A percentile compares a stretch with the other conserved stretches of the same genome.
Evolutionary conservation across 53 echinoderm and acorn worm genomes (phyloP).

Genomic region (Astropecten irregularis): DNA sequence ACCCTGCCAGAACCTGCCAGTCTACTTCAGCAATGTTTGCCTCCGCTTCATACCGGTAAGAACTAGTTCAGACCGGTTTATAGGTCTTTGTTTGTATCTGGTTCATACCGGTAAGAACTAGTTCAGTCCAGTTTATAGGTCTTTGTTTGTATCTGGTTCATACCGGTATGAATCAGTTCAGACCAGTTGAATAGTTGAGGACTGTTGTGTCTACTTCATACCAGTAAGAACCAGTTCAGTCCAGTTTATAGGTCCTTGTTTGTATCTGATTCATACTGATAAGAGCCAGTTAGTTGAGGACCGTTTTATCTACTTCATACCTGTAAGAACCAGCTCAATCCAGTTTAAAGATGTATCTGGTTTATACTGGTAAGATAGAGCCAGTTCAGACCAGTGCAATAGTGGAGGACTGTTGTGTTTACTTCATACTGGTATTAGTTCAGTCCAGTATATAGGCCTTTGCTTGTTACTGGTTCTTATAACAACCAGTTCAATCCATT

Average conservation of each 20-base stretch:
- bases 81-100: neutral
- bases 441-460: neutral
- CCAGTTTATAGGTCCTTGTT: slow-evolving; percentile 42
- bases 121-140: neutral
- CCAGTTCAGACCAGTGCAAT: slow-evolving; percentile 8
- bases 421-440: neutral
- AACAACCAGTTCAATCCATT: slow-evolving; percentile 65
- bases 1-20: slow-evolving; percentile 84
- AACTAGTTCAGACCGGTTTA: slow-evolving; percentile 38
- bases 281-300: slow-evolving; percentile 59
- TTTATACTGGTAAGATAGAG: slow-evolving; percentile 94
- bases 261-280: slow-evolving; percentile 93
- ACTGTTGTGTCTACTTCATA: neutral
- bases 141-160: slow-evolving; percentile 91
- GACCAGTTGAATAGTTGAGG: no score
- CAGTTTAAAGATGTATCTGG: slow-evolving; percentile 59
- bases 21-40: slow-evolving; percentile 99
- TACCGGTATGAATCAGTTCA: slow-evolving; percentile 77
- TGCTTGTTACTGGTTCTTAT: slow-evolving; percentile 94
- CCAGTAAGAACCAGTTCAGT: neutral
- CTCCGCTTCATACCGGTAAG: slow-evolving; percentile 95
- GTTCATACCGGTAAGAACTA: neutral
- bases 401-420: neutral
- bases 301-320: neutral
- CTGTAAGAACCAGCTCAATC: neutral